Evolutionary conservation across 2,888 invertebrate species (phyloP), one percentile per base, ranked within the genome.

Genomic region (Hyposoter didymator): DNA sequence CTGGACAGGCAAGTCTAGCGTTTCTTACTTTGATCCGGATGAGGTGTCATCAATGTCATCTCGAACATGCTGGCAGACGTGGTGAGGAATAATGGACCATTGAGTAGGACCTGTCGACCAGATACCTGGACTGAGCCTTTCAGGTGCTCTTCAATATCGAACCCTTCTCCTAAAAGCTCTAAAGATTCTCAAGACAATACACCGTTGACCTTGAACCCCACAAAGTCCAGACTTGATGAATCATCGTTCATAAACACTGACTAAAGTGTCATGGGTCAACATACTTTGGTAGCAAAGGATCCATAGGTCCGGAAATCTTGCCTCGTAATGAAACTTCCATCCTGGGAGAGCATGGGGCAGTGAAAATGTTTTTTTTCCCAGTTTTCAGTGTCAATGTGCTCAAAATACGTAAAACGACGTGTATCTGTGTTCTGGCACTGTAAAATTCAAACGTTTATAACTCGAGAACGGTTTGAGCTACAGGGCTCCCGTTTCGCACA

Each of bases 21-120:
- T 59, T 59, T 59, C 59, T 59, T 28, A 59, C 28, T 59, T 59
- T 59, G 28, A 59, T 59, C 28, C 28, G 59, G 59, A 14, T 12
- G 14, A 59, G 28, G 28, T 59, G 28, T 59, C 59, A 59, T 59
- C 59, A 59, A 59, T 59, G 59, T 59, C 59, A 66, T 39, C n/a
- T 19, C 28, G 47, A n/a, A 47, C 28, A 47, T 45, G 47, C 28
- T 70, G 45, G 52, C 55, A 55, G 52, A 75, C 32, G 49, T 55
- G 17, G 17, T 67, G 43, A n/a, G 43, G 52, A 39, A 39, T 39
- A 7, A 67, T 55, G 52, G 39, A 43, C 14, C 14, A 22, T 59
- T 59, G 28, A 28, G 22, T 55, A 55, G 55, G 12, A 28, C 59
- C 59, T 28, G 59, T 59, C 28, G 14, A 28, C 14, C 6, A 14